A percentile compares a stretch with the other conserved stretches of the same genome.
Evolutionary conservation across 2,888 invertebrate genomes (phyloP).

Genomic region (Acronicta aceris): DNA sequence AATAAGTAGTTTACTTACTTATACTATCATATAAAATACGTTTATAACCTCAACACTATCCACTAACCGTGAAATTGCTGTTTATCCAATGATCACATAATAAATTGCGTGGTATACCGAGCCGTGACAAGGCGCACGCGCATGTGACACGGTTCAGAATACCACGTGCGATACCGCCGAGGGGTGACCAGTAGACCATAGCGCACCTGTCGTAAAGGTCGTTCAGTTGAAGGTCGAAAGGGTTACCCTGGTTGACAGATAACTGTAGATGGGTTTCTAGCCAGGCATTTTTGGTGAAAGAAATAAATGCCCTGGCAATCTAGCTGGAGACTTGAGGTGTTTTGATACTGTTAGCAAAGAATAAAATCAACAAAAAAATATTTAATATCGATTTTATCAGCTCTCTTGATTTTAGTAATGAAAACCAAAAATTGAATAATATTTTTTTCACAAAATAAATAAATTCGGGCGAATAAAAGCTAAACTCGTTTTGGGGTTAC

Average conservation of each 20-base stretch:
- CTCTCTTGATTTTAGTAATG: no score
- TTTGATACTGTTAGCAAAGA: no score
- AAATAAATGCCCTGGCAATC: no score
- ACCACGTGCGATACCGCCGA: conserved; percentile 62
- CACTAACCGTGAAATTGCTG: background rate
- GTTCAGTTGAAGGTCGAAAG: conserved; percentile 2
- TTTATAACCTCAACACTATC: background rate
- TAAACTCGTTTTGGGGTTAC: no score
- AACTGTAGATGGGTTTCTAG: background rate
- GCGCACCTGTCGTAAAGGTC: conserved; percentile 40
- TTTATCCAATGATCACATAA: conserved; percentile 1
- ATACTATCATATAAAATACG: background rate
- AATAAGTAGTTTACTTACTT: no score
- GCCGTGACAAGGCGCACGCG: conserved; percentile 40
- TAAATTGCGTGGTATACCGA: conserved; percentile 20
- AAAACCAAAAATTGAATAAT: no score
- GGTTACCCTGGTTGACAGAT: background rate
- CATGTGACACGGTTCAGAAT: conserved; percentile 60
- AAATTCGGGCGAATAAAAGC: no score
- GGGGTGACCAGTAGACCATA: conserved; percentile 58
- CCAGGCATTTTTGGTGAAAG: no score
- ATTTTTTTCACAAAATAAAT: no score
- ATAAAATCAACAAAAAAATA: no score
- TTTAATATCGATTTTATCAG: no score
- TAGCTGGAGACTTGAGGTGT: no score